Percentiles rank a stretch among this genome's conserved stretches.
phyloP scores from a whole-genome alignment of 2,797 vertebrate species.

The Sebastiscus tertius region DNA sequence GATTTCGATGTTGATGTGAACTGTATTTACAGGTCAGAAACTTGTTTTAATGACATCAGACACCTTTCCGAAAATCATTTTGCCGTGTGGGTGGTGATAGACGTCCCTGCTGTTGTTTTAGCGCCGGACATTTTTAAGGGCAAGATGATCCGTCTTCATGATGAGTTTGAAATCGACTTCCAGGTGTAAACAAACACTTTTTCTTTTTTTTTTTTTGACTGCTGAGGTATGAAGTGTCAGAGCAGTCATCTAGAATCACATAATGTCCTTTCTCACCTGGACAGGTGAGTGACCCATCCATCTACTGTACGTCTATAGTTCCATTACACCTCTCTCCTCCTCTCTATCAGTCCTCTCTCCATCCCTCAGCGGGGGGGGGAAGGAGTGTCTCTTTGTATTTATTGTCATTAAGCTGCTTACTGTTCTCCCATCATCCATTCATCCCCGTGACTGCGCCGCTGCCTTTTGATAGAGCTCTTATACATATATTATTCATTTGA shows the following conservation, averaged over 20 bases:
- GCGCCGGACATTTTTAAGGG: slow-evolving; percentile 33
- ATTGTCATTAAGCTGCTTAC: slow-evolving; percentile 67
- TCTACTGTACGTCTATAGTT: not conserved
- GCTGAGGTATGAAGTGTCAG: slow-evolving; percentile 53
- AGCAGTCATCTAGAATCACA: slow-evolving; percentile 30
- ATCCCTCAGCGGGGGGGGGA: not conserved
- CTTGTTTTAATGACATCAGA: not conserved
- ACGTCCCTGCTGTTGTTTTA: not conserved
- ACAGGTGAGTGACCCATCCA: slow-evolving; percentile 44
- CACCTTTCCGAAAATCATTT: not conserved
- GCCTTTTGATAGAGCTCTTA: slow-evolving; percentile 59
- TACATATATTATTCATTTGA: slow-evolving; percentile 78
- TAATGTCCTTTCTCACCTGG: slow-evolving; percentile 20
- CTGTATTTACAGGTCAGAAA: not conserved
- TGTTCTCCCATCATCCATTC: slow-evolving; percentile 52
- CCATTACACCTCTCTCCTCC: not conserved
- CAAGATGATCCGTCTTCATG: slow-evolving; percentile 56
- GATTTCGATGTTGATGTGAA: not conserved
- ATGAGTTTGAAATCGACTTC: slow-evolving; percentile 48
- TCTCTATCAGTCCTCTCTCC: not conserved
- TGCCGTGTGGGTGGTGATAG: slow-evolving; percentile 15
- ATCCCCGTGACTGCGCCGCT: slow-evolving; percentile 33
- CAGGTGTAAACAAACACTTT: slow-evolving; percentile 45
- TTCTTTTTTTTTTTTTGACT: not conserved
- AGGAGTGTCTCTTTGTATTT: slow-evolving; percentile 46